A percentile compares a stretch with the other conserved stretches of the same genome.
phyloP scores from a whole-genome alignment of 2,113 vertebrate species.

The Pygoscelis antarcticus region DNA sequence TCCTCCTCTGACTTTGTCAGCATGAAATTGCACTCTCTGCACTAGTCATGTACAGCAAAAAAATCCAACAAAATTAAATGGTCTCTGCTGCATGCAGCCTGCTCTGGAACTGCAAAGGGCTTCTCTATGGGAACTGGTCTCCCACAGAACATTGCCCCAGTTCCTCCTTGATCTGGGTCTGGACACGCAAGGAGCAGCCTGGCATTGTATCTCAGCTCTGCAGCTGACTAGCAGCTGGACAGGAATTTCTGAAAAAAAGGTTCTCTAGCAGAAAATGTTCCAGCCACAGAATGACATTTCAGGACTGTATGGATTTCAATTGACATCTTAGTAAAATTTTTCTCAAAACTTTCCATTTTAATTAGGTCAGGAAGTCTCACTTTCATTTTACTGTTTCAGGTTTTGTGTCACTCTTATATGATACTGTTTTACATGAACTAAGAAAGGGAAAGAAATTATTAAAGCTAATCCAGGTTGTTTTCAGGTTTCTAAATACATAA shows the following conservation, averaged over 20 bases:
- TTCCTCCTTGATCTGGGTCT: neutral
- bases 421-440: neutral
- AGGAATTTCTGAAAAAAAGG: neutral
- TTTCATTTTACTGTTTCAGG: neutral
- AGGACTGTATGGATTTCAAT: neutral
- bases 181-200: neutral
- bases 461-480: neutral
- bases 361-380: neutral
- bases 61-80: neutral
- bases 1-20: neutral
- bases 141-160: too few species aligned
- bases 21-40: neutral
- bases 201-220: neutral
- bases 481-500: neutral
- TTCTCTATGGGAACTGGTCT: neutral
- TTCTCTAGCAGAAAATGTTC: neutral
- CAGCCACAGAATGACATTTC: neutral
- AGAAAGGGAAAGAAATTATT: neutral
- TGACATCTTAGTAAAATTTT: neutral
- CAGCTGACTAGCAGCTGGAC: neutral
- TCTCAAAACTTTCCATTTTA: neutral
- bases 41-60: neutral
- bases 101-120: neutral
- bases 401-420: neutral
- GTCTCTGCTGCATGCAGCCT: neutral